These are phyloP conservation scores for Takifugu bimaculatus DNA, from an alignment of 2,113 vertebrate genomes.

Conservation along the genomic window DNA sequence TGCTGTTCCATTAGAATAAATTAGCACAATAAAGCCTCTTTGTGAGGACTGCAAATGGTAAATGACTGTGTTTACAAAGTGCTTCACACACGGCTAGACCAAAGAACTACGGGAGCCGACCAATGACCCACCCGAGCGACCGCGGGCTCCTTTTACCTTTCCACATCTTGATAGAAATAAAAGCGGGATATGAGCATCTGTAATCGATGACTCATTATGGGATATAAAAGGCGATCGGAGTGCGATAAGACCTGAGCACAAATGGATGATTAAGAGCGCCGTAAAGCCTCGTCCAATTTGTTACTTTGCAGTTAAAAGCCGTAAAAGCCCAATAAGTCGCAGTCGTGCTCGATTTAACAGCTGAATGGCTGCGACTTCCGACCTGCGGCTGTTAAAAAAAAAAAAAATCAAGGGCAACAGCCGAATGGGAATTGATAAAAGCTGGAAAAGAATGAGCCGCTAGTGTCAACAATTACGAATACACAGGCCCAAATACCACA, in stretches of 20 bases:
- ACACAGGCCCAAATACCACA: slow-evolving; percentile 29
- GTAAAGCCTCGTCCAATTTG: slow-evolving; percentile 30
- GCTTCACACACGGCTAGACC: slow-evolving; percentile 7
- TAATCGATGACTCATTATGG: slow-evolving; percentile 55
- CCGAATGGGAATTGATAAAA: slow-evolving; percentile 16
- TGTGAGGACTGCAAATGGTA: slow-evolving; percentile 14
- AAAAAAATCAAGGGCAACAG: slow-evolving; percentile 11
- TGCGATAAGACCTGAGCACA: too few species aligned
- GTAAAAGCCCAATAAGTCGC: slow-evolving; percentile 44
- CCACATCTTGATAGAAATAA: slow-evolving; percentile 27
- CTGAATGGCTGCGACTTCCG: slow-evolving; percentile 33
- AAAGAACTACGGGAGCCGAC: too few species aligned
- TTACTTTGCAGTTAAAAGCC: slow-evolving; percentile 41
- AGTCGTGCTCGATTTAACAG: slow-evolving; percentile 32
- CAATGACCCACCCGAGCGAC: too few species aligned
- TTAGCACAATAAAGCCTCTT: slow-evolving; percentile 46
- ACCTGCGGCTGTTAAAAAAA: slow-evolving; percentile 21
- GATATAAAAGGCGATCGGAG: background rate
- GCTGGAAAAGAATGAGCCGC: slow-evolving; percentile 9
- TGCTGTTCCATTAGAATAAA: slow-evolving; percentile 63
- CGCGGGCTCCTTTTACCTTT: slow-evolving; percentile 17
- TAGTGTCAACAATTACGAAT: slow-evolving; percentile 31
- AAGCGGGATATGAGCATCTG: slow-evolving; percentile 28
- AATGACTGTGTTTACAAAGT: slow-evolving; percentile 28
- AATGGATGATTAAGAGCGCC: slow-evolving; percentile 43